Evolutionary conservation across 2,888 invertebrate species (phyloP).

Genomic region (Polietes domitor): DNA sequence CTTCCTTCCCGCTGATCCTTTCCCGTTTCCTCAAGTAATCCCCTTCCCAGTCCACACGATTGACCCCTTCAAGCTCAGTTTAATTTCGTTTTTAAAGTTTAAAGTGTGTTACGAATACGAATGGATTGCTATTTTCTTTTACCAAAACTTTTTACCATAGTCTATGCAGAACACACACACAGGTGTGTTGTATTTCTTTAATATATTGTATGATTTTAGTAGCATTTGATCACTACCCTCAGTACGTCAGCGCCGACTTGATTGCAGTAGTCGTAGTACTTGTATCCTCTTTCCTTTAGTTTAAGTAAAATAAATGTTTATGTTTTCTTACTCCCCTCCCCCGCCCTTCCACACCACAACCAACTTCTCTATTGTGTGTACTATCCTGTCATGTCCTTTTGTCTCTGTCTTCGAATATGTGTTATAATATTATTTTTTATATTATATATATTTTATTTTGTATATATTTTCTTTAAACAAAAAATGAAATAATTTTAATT

Average conservation of each 20-base stretch:
- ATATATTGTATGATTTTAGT: constrained; percentile 14
- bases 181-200: not conserved
- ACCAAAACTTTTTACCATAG: constrained; percentile 62
- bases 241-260: too few relatives aligned
- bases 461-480: constrained; percentile 58
- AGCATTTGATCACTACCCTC: constrained; percentile 9
- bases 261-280: too few relatives aligned
- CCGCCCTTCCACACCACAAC: not conserved
- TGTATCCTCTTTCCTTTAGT: constrained; percentile 35
- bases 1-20: not conserved
- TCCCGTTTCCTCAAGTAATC: not conserved
- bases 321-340: not conserved
- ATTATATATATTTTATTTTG: constrained; percentile 63
- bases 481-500: constrained; percentile 35
- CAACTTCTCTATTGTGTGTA: constrained; percentile 16
- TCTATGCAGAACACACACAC: not conserved
- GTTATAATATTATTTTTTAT: constrained; percentile 68
- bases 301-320: constrained; percentile 40
- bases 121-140: not conserved
- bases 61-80: not conserved
- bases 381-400: not conserved
- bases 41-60: not conserved
- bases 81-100: not conserved
- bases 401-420: constrained; percentile 46
- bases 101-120: not conserved